Evolutionary conservation across 2,113 vertebrate species (phyloP), one percentile per base, ranked within the genome.

Genomic region (Oncorhynchus clarkii): DNA sequence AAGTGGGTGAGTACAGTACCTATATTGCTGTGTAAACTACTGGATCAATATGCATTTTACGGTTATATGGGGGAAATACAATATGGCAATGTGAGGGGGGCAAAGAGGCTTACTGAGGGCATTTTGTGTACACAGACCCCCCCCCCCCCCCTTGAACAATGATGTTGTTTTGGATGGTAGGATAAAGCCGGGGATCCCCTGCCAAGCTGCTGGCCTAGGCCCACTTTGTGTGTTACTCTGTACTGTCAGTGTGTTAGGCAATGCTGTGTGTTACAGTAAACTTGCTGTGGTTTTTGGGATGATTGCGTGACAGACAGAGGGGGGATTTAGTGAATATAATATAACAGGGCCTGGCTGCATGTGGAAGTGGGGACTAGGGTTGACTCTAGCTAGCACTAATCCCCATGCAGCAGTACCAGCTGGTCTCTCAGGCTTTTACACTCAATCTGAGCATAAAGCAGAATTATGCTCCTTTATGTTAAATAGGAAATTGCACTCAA

Each of bases 231-330:
- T 65, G 24, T 26, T 12, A 16, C 26, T 67, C 51, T 54, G 51
- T 51, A 16, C 49, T 51, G 13, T 51, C 39, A 39, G 8, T 39
- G 39, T 39, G 39, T 45, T 54, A 54, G 4, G 51, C 16, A 18
- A 54, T 54, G 12, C 51, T 4, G 14, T 54, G 51, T 14, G 51
- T 54, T 54, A 54, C 16, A 54, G 51, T 54, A 22, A 27, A 14
- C 26, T 13, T 26, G 13, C 65, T 67, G 65, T 31, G 27, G 13
- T 67, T 29, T 67, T 67, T 18, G 51, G 26, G 65, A 31, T 31
- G 65, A 67, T 67, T 29, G 65, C 26, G 26, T 67, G 65, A 67
- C 65, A 67, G 65, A 67, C 27, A 11, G 65, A 29, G 65, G 65
- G 65, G 14, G 65, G 29, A 18, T 54, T 54, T 16, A 54, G 51